Percentiles rank a stretch among this genome's conserved stretches.
phyloP scores from a whole-genome alignment of 2,888 invertebrate genomes.

The Euplagia quadripunctaria region DNA sequence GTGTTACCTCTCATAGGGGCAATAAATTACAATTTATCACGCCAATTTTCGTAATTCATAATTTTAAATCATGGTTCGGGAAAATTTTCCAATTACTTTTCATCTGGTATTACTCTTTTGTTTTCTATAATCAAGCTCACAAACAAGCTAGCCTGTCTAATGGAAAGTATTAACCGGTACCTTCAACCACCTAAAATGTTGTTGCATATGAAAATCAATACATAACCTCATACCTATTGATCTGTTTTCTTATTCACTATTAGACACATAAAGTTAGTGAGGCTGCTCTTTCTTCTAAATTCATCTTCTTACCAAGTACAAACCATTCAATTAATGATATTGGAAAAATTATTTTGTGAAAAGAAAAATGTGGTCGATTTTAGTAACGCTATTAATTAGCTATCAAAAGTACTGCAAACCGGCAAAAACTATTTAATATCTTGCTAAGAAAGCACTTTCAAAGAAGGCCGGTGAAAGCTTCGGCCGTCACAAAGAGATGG shows the following conservation, averaged over 20 bases:
- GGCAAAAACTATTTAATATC: constrained; percentile 86
- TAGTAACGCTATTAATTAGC: constrained; percentile 59
- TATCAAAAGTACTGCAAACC: constrained; percentile 76
- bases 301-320: not conserved
- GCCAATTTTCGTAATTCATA: not conserved
- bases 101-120: not conserved
- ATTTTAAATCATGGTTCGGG: not conserved
- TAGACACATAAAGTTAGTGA: too few species aligned
- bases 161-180: not conserved
- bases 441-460: constrained; percentile 70
- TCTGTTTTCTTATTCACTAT: too few species aligned
- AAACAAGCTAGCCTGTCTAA: not conserved
- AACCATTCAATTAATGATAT: too few species aligned
- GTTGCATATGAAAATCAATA: not conserved
- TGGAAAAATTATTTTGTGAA: not conserved
- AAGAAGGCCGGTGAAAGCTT: constrained; percentile 78
- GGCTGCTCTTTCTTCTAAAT: not conserved
- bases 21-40: too few species aligned
- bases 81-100: not conserved
- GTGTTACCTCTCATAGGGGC: too few species aligned
- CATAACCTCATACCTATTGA: too few species aligned
- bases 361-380: not conserved
- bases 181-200: not conserved
- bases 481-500: constrained; percentile 72
- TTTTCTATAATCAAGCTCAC: not conserved